Conservation (phyloP, 2,888 invertebrate species). For the Kuschelorhynchus macadamiae region DNA sequence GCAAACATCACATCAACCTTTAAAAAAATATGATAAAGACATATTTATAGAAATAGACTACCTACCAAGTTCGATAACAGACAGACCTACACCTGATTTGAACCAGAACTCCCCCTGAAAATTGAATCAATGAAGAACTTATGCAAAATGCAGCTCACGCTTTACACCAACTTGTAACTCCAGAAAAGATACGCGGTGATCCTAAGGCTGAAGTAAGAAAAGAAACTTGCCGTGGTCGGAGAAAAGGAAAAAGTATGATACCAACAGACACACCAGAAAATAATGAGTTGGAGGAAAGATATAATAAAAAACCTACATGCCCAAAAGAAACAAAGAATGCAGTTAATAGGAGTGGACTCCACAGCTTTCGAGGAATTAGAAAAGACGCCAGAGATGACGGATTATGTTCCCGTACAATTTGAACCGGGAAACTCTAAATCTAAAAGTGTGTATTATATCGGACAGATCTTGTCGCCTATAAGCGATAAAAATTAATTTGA, state of each 20-base stretch:
- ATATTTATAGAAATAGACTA: slow-evolving; percentile 2
- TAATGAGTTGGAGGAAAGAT: slow-evolving; percentile 1
- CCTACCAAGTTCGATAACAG: background rate
- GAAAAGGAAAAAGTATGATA: slow-evolving; percentile 7
- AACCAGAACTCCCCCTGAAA: background rate
- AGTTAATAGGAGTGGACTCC: background rate
- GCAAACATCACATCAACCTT: slow-evolving; percentile 13
- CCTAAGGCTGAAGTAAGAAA: slow-evolving; percentile 9
- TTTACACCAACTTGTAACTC: background rate
- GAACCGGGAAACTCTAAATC: slow-evolving; percentile 1
- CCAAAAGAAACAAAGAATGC: too few species aligned
- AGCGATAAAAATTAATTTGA: background rate
- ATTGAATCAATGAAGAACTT: too few species aligned
- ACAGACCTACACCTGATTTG: background rate
- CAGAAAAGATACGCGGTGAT: background rate
- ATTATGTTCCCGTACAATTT: slow-evolving; percentile 4
- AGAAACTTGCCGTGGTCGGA: background rate
- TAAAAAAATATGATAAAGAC: slow-evolving; percentile 3
- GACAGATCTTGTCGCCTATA: background rate
- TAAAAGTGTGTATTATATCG: slow-evolving; percentile 2
- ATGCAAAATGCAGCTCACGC: too few species aligned
- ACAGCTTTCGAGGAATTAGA: slow-evolving; percentile 11
- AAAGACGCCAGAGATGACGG: background rate
- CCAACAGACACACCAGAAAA: slow-evolving; percentile 11
- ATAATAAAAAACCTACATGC: background rate